Evolutionary conservation across 2,113 vertebrate species (phyloP).

Genomic region (Saccopteryx leptura): DNA sequence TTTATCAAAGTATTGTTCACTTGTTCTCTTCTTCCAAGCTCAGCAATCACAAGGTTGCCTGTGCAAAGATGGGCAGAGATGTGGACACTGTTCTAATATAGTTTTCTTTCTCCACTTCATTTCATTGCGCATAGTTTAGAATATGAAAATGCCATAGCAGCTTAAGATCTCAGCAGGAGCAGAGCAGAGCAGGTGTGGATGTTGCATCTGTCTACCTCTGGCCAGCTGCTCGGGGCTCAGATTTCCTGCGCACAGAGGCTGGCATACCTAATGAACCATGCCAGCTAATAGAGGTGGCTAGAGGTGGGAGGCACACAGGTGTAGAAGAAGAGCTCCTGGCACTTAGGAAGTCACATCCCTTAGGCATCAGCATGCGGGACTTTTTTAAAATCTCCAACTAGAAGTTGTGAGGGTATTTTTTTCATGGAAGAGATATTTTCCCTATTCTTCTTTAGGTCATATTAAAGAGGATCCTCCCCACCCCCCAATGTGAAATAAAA

Average conservation of each 20-base stretch:
- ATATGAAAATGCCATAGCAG: not conserved
- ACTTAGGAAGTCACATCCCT: not conserved
- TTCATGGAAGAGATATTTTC: not conserved
- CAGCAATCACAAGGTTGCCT: not conserved
- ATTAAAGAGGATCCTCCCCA: not conserved
- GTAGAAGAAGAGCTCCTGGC: not conserved
- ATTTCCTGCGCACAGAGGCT: not conserved
- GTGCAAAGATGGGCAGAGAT: not conserved
- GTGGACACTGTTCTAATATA: not conserved
- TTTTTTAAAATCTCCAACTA: not conserved
- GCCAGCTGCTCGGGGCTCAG: not conserved
- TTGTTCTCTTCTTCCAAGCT: not conserved
- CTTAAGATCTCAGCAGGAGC: not conserved
- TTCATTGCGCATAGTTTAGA: not conserved
- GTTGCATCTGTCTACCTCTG: not conserved
- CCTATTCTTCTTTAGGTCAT: not conserved
- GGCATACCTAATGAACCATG: accelerated
- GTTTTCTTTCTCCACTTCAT: not conserved
- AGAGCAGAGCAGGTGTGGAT: not conserved
- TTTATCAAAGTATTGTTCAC: not conserved
- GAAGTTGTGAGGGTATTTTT: conserved; percentile 35
- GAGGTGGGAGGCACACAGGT: not conserved
- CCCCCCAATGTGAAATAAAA: not conserved
- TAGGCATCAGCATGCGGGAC: not conserved
- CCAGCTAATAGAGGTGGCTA: not conserved